Conservation (phyloP, 2,888 invertebrate species). For the Sarcophaga carnaria region DNA sequence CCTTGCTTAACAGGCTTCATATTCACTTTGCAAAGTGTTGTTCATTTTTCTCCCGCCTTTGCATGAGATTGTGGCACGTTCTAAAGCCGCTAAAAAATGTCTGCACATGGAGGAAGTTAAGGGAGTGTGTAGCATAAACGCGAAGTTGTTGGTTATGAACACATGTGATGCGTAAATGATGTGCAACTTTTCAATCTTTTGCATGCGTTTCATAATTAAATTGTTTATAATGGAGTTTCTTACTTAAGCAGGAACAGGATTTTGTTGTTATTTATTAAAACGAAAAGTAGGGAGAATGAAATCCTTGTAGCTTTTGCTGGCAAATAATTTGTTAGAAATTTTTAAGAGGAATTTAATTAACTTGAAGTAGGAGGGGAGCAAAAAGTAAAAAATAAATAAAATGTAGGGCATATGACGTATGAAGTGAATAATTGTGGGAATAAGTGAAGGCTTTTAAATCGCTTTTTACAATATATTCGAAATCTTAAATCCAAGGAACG, state of each 20-base stretch:
- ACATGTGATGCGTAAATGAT: slow-evolving; percentile 39
- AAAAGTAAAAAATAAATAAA: too few species aligned
- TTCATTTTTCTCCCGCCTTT: background rate
- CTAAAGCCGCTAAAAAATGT: background rate
- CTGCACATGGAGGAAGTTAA: too few species aligned
- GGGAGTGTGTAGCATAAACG: background rate
- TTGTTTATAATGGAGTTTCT: slow-evolving; percentile 50
- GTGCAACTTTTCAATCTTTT: slow-evolving; percentile 45
- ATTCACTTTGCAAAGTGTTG: slow-evolving; percentile 1
- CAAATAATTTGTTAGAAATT: background rate
- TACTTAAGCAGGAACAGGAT: slow-evolving; percentile 9
- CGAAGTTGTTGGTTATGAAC: background rate
- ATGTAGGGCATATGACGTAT: too few species aligned
- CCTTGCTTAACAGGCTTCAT: background rate
- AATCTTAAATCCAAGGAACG: too few species aligned
- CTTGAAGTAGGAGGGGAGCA: background rate
- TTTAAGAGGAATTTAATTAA: slow-evolving; percentile 6
- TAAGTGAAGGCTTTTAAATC: too few species aligned
- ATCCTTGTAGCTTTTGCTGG: background rate
- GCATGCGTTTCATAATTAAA: slow-evolving; percentile 47
- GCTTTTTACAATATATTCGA: too few species aligned
- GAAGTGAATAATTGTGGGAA: too few species aligned
- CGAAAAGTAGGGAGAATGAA: background rate
- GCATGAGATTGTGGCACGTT: background rate
- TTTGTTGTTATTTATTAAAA: slow-evolving; percentile 12